Conservation (phyloP, 92 coral and sea anemone species). For the Isaurus tuberculatus region DNA sequence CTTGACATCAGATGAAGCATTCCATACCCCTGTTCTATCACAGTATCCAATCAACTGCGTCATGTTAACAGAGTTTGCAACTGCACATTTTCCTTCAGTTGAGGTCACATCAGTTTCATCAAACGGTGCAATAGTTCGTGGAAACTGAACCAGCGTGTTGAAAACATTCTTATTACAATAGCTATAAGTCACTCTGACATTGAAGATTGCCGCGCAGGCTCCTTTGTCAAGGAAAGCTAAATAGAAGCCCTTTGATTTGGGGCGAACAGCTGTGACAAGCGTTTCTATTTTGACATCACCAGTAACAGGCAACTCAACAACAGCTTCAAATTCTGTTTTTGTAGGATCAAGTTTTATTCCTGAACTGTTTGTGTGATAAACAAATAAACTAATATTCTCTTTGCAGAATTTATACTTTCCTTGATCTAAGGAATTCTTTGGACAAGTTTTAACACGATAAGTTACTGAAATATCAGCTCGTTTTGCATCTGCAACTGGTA, state of each 20-base stretch:
- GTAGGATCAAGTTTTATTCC: constrained; percentile 18
- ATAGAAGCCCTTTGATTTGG: constrained; percentile 26
- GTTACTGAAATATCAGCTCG: constrained; percentile 26
- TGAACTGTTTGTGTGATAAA: neutral
- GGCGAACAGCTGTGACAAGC: neutral
- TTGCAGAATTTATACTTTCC: neutral
- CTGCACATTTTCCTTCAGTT: constrained; percentile 12
- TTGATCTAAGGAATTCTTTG: neutral
- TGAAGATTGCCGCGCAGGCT: neutral
- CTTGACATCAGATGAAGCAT: neutral
- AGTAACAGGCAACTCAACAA: neutral
- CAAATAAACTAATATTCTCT: neutral
- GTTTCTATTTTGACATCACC: neutral
- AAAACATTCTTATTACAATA: neutral
- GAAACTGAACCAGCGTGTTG: constrained; percentile 19
- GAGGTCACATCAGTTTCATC: neutral
- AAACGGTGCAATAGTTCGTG: constrained; percentile 35
- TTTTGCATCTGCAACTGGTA: neutral
- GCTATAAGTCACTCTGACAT: constrained; percentile 18
- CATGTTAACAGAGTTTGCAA: neutral
- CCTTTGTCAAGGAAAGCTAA: constrained; percentile 32
- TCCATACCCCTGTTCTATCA: constrained; percentile 16
- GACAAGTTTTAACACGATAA: constrained; percentile 5
- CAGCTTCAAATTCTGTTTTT: neutral
- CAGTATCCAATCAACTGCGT: constrained; percentile 26